Evolutionary conservation across 2,888 invertebrate species (phyloP).

Genomic region (Sepioteuthis lessoniana): DNA sequence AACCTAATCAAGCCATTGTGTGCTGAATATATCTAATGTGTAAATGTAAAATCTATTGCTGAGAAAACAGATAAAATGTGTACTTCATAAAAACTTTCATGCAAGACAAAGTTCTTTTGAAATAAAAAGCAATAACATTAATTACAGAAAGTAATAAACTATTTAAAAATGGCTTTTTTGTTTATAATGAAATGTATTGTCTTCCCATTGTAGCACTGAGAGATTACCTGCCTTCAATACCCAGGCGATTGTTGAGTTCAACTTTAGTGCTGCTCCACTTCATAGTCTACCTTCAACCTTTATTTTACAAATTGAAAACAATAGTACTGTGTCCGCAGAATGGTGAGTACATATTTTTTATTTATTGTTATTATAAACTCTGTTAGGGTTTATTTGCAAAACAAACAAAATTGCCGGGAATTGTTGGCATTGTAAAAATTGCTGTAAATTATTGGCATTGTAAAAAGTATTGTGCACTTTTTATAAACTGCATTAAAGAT

Average conservation of each 20-base stretch:
- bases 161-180: neutral
- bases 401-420: neutral
- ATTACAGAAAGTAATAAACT: neutral
- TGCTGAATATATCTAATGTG: no score
- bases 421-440: neutral
- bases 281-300: slow-evolving; percentile 72
- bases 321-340: slow-evolving; percentile 72
- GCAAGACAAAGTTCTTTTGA: no score
- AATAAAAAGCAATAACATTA: no score
- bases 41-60: no score
- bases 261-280: slow-evolving; percentile 74
- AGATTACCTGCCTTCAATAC: slow-evolving; percentile 69
- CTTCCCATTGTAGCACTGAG: slow-evolving; percentile 60
- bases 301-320: slow-evolving; percentile 73
- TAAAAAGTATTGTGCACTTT: neutral
- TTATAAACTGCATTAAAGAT: no score
- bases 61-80: no score
- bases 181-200: neutral
- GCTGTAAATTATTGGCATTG: neutral
- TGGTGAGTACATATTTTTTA: slow-evolving; percentile 65
- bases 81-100: no score
- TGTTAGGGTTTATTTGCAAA: neutral
- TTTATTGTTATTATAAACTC: neutral
- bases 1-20: no score
- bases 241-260: slow-evolving; percentile 73